Evolutionary conservation across 2,113 vertebrate species (phyloP).

Genomic region (Tichodroma muraria): DNA sequence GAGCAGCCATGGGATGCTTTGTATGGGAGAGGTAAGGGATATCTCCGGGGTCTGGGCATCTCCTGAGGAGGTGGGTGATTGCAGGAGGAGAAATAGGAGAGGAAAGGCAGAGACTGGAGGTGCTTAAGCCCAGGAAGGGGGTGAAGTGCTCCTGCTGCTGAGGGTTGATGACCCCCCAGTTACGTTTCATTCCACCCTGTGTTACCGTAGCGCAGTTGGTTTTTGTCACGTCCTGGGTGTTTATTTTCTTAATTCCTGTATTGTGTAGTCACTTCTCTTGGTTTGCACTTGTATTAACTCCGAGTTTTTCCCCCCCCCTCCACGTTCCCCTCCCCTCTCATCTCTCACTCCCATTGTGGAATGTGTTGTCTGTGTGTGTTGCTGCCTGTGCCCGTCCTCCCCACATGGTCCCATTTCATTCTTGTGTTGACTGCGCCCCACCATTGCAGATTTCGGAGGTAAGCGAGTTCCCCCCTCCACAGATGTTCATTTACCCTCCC

Average conservation of each 20-base stretch:
- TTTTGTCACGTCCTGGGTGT: constrained; percentile 65
- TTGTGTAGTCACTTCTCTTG: constrained; percentile 72
- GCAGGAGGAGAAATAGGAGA: not conserved
- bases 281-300: constrained; percentile 77
- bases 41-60: not conserved
- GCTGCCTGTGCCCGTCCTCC: constrained; percentile 77
- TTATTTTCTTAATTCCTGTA: constrained; percentile 60
- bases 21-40: not conserved
- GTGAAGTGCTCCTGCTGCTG: not conserved
- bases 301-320: constrained; percentile 65
- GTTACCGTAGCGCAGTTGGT: not conserved
- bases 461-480: constrained; percentile 53
- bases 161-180: not conserved
- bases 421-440: constrained; percentile 79
- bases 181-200: not conserved
- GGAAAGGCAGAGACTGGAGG: not conserved
- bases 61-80: not conserved
- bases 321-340: constrained; percentile 55
- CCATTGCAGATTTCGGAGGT: constrained; percentile 82
- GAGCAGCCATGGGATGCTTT: not conserved
- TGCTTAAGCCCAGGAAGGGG: not conserved
- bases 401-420: constrained; percentile 81
- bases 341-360: constrained; percentile 79
- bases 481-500: not conserved
- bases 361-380: constrained; percentile 80